Evolutionary conservation across 1,140 invertebrate species (phyloP).

Genomic region (Aethina tumida): DNA sequence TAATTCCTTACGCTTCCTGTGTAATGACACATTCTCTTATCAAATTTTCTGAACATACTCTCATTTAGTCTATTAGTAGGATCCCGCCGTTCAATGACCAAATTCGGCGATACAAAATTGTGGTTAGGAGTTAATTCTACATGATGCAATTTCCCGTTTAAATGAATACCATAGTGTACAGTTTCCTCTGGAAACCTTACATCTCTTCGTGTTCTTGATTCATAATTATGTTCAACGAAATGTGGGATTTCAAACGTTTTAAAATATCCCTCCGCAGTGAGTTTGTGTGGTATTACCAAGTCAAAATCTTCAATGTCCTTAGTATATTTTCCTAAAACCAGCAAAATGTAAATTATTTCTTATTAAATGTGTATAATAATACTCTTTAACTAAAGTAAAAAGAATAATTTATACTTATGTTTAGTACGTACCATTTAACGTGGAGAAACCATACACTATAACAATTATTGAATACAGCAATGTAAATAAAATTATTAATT

Average conservation of each 20-base stretch:
- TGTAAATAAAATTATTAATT: too few species aligned
- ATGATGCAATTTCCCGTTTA: slow-evolving; percentile 38
- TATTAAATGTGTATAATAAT: too few species aligned
- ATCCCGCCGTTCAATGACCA: slow-evolving; percentile 44
- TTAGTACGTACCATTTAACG: too few species aligned
- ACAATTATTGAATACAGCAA: too few species aligned
- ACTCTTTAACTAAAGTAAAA: too few species aligned
- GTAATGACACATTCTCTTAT: slow-evolving; percentile 44
- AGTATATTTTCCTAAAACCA: slow-evolving; percentile 37
- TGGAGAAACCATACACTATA: too few species aligned
- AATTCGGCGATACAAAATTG: slow-evolving; percentile 43
- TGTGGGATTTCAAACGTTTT: slow-evolving; percentile 37
- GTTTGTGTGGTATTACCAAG: slow-evolving; percentile 40
- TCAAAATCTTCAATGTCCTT: slow-evolving; percentile 37
- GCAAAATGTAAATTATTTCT: slow-evolving; percentile 3
- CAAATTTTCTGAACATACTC: slow-evolving; percentile 17
- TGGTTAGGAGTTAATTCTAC: slow-evolving; percentile 44
- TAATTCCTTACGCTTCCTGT: slow-evolving; percentile 41
- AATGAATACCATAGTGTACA: slow-evolving; percentile 41
- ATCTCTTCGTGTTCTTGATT: slow-evolving; percentile 23
- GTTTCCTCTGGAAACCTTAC: slow-evolving; percentile 23
- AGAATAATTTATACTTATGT: too few species aligned
- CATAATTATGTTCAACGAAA: slow-evolving; percentile 34
- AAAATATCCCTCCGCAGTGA: slow-evolving; percentile 38
- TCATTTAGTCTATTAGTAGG: slow-evolving; percentile 19